Conservation (phyloP, 2,797 vertebrate species). For the Euthynnus affinis region DNA sequence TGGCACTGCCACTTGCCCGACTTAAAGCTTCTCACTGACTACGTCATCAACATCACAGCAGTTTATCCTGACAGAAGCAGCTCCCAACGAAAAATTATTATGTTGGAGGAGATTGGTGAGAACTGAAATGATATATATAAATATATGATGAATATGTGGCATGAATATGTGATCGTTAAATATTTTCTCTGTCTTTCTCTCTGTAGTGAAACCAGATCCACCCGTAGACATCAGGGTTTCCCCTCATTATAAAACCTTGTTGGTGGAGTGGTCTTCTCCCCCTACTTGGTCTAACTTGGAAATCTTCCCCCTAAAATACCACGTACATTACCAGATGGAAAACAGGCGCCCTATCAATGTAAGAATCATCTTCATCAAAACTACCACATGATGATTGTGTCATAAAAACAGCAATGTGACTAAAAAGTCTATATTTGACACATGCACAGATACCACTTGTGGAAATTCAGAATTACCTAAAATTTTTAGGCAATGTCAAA, state of each 20-base stretch:
- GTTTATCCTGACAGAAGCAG: constrained; percentile 70
- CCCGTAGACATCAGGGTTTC: constrained; percentile 77
- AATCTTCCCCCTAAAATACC: constrained; percentile 84
- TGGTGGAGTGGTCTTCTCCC: constrained; percentile 82
- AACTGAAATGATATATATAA: neutral
- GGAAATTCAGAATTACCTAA: constrained; percentile 17
- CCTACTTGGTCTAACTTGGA: constrained; percentile 78
- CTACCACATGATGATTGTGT: neutral
- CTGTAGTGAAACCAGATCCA: constrained; percentile 86
- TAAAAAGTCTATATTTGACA: constrained; percentile 1
- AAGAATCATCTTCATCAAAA: constrained; percentile 36
- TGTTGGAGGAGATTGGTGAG: constrained; percentile 86
- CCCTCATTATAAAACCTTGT: constrained; percentile 22
- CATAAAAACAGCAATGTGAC: neutral
- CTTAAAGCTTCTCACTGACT: constrained; percentile 78
- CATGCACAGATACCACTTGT: neutral
- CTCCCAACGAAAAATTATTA: constrained; percentile 71
- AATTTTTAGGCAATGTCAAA: neutral
- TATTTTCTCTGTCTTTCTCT: neutral
- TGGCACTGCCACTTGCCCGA: constrained; percentile 77
- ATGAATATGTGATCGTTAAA: neutral
- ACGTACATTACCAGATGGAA: constrained; percentile 77
- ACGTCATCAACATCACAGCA: constrained; percentile 85
- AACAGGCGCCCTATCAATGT: constrained; percentile 63
- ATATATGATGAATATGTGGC: neutral